These are phyloP conservation scores for Trachythela sp. DNA, from an alignment of 64 coral and sea anemone species.

Conservation along the genomic window DNA sequence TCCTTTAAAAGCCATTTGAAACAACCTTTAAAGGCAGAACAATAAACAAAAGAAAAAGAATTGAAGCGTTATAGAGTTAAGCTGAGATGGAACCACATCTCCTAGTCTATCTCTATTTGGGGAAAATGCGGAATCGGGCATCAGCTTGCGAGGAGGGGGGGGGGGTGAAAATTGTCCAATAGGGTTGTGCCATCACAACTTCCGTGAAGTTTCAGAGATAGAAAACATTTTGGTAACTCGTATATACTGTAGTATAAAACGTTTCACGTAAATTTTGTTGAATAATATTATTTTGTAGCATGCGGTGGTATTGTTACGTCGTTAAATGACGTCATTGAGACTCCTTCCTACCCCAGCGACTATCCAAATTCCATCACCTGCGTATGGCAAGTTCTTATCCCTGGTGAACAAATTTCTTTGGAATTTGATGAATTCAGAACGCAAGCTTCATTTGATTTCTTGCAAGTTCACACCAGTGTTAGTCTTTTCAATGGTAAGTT, in stretches of 20 bases:
- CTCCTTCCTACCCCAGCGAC: constrained; percentile 72
- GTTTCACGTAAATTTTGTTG: neutral
- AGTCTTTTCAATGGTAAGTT: neutral
- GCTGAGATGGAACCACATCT: too few species aligned
- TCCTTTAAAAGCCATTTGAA: neutral
- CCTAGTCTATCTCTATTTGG: too few species aligned
- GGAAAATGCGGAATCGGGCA: too few species aligned
- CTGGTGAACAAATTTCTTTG: constrained; percentile 57
- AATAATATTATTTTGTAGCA: constrained; percentile 34
- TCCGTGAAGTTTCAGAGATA: too few species aligned
- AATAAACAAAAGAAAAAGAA: neutral
- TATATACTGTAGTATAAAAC: neutral
- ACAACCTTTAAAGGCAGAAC: neutral
- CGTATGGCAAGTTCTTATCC: constrained; percentile 59
- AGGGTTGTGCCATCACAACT: too few species aligned
- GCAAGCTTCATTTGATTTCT: constrained; percentile 61
- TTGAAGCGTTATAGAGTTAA: too few species aligned
- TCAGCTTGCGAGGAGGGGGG: too few species aligned
- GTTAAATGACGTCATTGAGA: constrained; percentile 56
- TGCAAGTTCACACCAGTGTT: constrained; percentile 47
- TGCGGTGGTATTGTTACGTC: constrained; percentile 78
- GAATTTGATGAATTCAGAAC: constrained; percentile 82
- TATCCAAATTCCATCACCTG: constrained; percentile 62
- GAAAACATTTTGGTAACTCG: neutral
- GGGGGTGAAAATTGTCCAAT: too few species aligned